Evolutionary conservation across 37 sponge, comb jelly and placozoan genomes (phyloP).

Genomic region (Oscarella lobularis): DNA sequence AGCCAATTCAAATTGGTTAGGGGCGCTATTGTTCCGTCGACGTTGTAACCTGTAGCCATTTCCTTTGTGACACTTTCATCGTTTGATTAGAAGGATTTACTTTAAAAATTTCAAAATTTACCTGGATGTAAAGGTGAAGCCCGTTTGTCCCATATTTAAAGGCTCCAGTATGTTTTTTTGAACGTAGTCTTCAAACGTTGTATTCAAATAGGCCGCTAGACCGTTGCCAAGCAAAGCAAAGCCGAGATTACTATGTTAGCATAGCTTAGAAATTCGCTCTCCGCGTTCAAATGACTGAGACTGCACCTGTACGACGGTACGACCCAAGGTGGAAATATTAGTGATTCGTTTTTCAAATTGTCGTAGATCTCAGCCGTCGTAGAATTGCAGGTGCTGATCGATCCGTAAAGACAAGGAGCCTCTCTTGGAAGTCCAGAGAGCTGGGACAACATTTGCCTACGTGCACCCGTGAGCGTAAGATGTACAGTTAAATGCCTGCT

Average conservation of each 20-base stretch:
- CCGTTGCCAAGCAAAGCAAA: constrained; percentile 28
- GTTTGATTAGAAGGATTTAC: too few species aligned
- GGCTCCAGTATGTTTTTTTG: constrained; percentile 33
- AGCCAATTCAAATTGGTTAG: constrained; percentile 43
- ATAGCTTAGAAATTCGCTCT: too few species aligned
- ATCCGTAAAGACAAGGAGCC: constrained; percentile 27
- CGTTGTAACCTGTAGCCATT: constrained; percentile 52
- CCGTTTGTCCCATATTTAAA: constrained; percentile 42
- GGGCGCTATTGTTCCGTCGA: constrained; percentile 32
- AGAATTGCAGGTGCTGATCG: constrained; percentile 17
- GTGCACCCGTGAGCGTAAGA: too few species aligned
- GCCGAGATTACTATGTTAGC: constrained; percentile 18
- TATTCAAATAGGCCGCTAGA: constrained; percentile 11
- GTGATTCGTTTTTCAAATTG: constrained; percentile 5
- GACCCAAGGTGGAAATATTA: constrained; percentile 31
- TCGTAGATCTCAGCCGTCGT: constrained; percentile 15
- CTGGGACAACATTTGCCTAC: constrained; percentile 6
- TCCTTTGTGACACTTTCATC: constrained; percentile 25
- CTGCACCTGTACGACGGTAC: constrained; percentile 46
- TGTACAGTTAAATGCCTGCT: too few species aligned
- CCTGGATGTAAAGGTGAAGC: constrained; percentile 42
- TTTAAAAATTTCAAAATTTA: constrained; percentile 5
- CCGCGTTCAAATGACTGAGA: too few species aligned
- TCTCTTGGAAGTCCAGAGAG: constrained; percentile 55
- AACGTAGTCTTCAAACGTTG: constrained; percentile 50